Evolutionary conservation across 1,140 invertebrate genomes (phyloP), one percentile per base, ranked within the genome.

Genomic region (Frieseomelitta varia): DNA sequence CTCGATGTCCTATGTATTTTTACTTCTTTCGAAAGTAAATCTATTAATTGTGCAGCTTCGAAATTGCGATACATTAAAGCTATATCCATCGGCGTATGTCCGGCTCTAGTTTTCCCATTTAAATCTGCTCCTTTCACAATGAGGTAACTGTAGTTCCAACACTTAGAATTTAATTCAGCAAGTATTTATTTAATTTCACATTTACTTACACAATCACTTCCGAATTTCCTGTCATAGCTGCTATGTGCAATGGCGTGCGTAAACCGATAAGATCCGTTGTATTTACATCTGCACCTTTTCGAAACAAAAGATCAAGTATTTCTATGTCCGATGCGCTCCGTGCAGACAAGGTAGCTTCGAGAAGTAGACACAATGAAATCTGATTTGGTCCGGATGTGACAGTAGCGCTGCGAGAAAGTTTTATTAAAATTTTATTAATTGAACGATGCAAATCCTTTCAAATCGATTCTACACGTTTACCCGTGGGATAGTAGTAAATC

Each of bases 231-330:
- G 65, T 69, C 30, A 79, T 69, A 17, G 65, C 30, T 19, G 21
- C 65, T 55, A 79, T 34, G 12, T 79, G 63, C 21, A 79, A 19
- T 1, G 65, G 65, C 6, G 51, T 79, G 24, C 24, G 21, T 34
- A 68, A 68, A 55, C 65, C 77, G 21, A n/a, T 68, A 17, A 15
- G 15, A 11, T 79, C 21, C 12, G 77, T 69, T n/a, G 77, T n/a
- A 78, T 67, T 78, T 24, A 53, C 39, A 24, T 79, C 30, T 34
- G 65, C 51, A 4, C 15, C 30, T 30, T 68, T 55, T 68, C 2
- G 77, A 68, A 68, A 79, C 10, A 79, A 4, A 56, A 79, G 15
- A n/a, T 69, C 77, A 12, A 69, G 17, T 79, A 79, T 56, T n/a
- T 56, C 11, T 3, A 39, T 68, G 39, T 79, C 51, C 1, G 24